Conservation (phyloP, 1,140 invertebrate species). For the Leptonema lineaticorne region DNA sequence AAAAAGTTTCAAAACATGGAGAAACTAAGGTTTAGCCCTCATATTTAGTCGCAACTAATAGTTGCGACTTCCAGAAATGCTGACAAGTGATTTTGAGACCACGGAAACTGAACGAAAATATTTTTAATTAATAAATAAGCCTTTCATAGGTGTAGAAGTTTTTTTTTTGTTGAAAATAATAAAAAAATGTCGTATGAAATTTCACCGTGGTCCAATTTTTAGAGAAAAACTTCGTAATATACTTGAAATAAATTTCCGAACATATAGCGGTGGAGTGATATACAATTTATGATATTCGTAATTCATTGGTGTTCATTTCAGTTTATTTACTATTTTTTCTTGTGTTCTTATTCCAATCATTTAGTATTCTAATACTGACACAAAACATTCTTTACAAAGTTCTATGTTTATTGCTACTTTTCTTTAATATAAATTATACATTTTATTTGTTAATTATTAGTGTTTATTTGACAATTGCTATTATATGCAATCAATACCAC, state of each 20-base stretch:
- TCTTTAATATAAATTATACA: too few species aligned
- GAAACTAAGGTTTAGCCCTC: slow-evolving; percentile 39
- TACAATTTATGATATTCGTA: neutral
- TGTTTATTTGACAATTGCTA: too few species aligned
- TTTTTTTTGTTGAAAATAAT: neutral
- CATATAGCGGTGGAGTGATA: neutral
- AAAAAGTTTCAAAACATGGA: slow-evolving; percentile 30
- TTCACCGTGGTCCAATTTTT: slow-evolving; percentile 7
- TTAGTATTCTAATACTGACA: neutral
- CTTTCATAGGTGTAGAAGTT: slow-evolving; percentile 4
- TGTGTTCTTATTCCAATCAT: neutral
- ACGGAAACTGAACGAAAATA: neutral
- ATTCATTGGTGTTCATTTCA: neutral
- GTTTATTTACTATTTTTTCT: neutral
- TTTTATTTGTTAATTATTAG: too few species aligned
- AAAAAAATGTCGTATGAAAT: too few species aligned
- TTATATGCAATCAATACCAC: too few species aligned
- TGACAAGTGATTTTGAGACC: slow-evolving; percentile 22
- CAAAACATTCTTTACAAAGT: too few species aligned
- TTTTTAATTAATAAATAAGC: slow-evolving; percentile 21
- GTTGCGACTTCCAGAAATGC: slow-evolving; percentile 10
- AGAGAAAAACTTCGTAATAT: neutral
- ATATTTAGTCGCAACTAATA: neutral
- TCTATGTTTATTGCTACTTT: too few species aligned
- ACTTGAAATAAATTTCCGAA: neutral